phyloP scores from a whole-genome alignment of 2,797 vertebrate species.

The Zalophus californianus region DNA sequence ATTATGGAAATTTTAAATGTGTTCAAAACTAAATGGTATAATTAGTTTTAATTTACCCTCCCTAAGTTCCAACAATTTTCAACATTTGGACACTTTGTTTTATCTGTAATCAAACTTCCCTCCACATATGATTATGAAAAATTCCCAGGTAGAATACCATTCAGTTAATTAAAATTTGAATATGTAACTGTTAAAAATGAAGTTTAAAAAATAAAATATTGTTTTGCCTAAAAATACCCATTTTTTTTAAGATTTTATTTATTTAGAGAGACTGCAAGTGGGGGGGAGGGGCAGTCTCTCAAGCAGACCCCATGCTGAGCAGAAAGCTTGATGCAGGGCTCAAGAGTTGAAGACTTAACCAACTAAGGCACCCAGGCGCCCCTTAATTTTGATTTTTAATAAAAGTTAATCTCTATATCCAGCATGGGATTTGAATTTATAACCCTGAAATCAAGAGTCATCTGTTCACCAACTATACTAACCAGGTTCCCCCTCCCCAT shows the following conservation, averaged over 20 bases:
- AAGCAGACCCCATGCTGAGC: neutral
- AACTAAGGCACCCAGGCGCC: neutral
- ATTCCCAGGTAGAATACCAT: neutral
- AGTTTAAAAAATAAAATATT: neutral
- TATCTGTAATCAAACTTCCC: neutral
- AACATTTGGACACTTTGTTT: neutral
- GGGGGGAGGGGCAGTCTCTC: neutral
- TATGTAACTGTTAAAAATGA: neutral
- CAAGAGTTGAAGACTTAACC: neutral
- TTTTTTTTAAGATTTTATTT: neutral
- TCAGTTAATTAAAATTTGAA: neutral
- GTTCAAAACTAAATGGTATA: neutral
- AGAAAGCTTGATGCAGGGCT: neutral
- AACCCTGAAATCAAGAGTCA: neutral
- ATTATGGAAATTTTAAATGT: neutral
- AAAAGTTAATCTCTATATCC: neutral
- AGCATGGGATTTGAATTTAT: neutral
- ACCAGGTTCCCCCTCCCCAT: rapidly evolving
- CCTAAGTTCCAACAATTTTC: neutral
- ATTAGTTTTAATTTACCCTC: neutral
- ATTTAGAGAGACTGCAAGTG: neutral
- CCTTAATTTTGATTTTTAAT: neutral
- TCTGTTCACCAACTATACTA: neutral
- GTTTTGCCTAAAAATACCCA: neutral
- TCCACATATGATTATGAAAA: neutral